phyloP scores from a whole-genome alignment of 2,888 invertebrate species.

The Parasteatoda lunata region DNA sequence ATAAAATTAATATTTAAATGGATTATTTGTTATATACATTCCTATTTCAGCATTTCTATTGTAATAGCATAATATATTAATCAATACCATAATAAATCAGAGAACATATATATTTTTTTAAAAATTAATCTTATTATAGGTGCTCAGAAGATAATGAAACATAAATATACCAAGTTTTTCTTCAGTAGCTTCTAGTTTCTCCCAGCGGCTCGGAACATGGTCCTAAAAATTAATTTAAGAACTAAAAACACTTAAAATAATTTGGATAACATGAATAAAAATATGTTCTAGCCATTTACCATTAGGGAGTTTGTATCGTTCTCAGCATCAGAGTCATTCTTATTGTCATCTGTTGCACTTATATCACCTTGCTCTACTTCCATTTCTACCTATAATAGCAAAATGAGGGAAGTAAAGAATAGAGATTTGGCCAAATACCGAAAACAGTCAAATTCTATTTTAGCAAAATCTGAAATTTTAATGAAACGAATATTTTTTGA shows the following conservation, averaged over 20 bases:
- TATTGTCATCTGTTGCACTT: conserved; percentile 70
- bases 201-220: conserved; percentile 84
- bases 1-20: too few species aligned
- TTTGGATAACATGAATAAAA: background rate
- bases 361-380: conserved; percentile 69
- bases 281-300: background rate
- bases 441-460: background rate
- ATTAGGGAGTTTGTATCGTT: background rate
- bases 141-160: conserved; percentile 16
- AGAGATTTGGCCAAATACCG: background rate
- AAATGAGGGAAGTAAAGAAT: conserved; percentile 76
- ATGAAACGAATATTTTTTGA: too few species aligned
- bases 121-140: too few species aligned
- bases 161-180: conserved; percentile 83
- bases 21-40: too few species aligned
- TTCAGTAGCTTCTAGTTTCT: conserved; percentile 86
- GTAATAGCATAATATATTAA: too few species aligned
- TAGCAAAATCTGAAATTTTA: too few species aligned
- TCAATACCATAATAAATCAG: too few species aligned
- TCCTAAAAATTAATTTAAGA: conserved; percentile 16
- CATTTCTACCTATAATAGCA: conserved; percentile 70
- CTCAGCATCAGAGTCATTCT: conserved; percentile 68
- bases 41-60: too few species aligned
- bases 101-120: too few species aligned
- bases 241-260: background rate